These are phyloP conservation scores for Drosophila sordidapex DNA, from an alignment of 2,888 invertebrate genomes.

Conservation along the genomic window DNA sequence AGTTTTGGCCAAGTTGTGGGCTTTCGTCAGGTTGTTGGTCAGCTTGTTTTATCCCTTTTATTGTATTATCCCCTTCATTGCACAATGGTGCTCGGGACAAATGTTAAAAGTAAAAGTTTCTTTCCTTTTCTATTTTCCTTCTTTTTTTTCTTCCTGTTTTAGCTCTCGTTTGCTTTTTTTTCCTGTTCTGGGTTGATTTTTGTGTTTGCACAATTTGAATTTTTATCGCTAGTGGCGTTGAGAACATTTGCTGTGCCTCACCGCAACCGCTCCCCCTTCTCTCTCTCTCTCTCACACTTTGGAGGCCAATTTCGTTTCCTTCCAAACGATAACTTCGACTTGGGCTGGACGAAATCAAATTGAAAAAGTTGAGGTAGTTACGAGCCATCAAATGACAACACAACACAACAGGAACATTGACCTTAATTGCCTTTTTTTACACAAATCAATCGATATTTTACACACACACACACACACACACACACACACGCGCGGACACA, in stretches of 20 bases:
- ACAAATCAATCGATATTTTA: conserved; percentile 62
- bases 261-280: neutral
- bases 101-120: conserved; percentile 29
- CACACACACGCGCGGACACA: conserved; percentile 12
- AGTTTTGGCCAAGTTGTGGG: conserved; percentile 14
- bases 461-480: conserved; percentile 32
- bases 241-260: conserved; percentile 18
- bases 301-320: conserved; percentile 57
- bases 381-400: conserved; percentile 43
- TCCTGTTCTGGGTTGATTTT: conserved; percentile 21
- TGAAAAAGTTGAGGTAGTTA: conserved; percentile 75
- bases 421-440: conserved; percentile 64
- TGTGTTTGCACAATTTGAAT: conserved; percentile 68
- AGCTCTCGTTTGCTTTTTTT: neutral
- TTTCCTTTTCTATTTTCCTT: conserved; percentile 23
- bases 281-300: neutral
- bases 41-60: conserved; percentile 43
- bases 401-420: conserved; percentile 44
- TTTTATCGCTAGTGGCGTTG: conserved; percentile 63
- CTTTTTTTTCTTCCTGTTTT: neutral
- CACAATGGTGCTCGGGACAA: conserved; percentile 14
- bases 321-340: conserved; percentile 64
- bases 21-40: conserved; percentile 15
- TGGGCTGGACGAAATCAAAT: conserved; percentile 55
- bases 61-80: conserved; percentile 39